Evolutionary conservation across 2,797 vertebrate genomes (phyloP), one percentile per base, ranked within the genome.

Genomic region (Pseudomugil tenellus): DNA sequence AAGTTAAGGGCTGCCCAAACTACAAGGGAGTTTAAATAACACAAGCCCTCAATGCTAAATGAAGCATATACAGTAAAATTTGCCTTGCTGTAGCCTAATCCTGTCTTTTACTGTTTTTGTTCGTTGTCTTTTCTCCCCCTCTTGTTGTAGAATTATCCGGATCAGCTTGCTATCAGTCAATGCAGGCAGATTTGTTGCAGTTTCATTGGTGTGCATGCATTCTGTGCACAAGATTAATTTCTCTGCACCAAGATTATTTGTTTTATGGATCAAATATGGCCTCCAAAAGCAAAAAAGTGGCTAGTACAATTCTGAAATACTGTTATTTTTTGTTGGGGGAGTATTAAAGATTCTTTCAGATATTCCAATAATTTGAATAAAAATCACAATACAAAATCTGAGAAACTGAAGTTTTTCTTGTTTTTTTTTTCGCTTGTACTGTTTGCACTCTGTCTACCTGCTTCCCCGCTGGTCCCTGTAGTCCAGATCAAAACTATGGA

Each of bases 401-500:
- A n/a, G 1, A n/a, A 19, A 55, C 49, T 28, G 37, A 55, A 26
- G 23, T 46, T 6, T 51, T 29, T 29, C 6, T 29, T 29, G 29
- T 29, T 3, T 29, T 32, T 4, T 32, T 4, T 6, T 6, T 46
- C 21, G 0, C 21, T 49, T 25, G 39, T 25, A 39, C 8, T 53
- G 1, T 55, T 17, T 29, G 10, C 41, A 23, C n/a, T 55, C 1
- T 3, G 57, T 70, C 10, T 91, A 95, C 98, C 98, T 99, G 93
- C 88, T 84, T 34, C 93, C 92, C 75, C 87, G 88, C 1, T 91
- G 94, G 9, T 98, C 96, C 55, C 89, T 91, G 88, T 94, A 95
- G 77, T 97, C 96, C 72, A 96, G 79, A 57, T 96, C 95, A 8
- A 95, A 96, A 68, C 91, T 97, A 56, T 95, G 96, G 25, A 96